Evolutionary conservation across 2,113 vertebrate genomes (phyloP).

Genomic region (Vidua chalybeata): DNA sequence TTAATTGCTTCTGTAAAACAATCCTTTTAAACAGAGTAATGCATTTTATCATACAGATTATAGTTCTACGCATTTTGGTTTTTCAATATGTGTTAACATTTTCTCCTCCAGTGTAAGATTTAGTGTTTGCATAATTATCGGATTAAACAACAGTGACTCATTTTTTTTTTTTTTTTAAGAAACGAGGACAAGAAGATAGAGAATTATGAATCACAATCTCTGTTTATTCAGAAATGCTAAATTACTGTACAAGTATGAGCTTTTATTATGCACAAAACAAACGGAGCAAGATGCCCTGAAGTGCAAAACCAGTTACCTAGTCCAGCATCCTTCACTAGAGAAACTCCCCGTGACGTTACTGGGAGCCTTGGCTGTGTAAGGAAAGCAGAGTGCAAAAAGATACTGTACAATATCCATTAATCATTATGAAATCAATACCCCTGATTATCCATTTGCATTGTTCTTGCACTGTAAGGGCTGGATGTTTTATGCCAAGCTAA

Average conservation of each 20-base stretch:
- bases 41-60: constrained; percentile 84
- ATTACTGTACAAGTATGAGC: constrained; percentile 53
- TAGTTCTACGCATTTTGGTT: constrained; percentile 75
- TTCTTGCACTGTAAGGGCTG: constrained; percentile 1
- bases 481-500: not conserved
- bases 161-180: constrained; percentile 60
- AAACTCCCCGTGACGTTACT: constrained; percentile 65
- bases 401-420: constrained; percentile 54
- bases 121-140: constrained; percentile 78
- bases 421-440: constrained; percentile 60
- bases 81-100: constrained; percentile 81
- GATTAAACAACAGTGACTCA: constrained; percentile 79
- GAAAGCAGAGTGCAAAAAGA: constrained; percentile 49
- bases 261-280: constrained; percentile 49
- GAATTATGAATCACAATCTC: constrained; percentile 65
- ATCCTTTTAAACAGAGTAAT: constrained; percentile 84
- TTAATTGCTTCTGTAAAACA: constrained; percentile 85
- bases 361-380: constrained; percentile 38
- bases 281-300: constrained; percentile 29
- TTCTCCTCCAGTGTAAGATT: constrained; percentile 79
- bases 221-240: constrained; percentile 57
- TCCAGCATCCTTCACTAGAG: constrained; percentile 43
- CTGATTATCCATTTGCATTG: constrained; percentile 43
- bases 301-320: constrained; percentile 47
- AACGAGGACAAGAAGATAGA: constrained; percentile 50